Conservation (phyloP, 2,797 vertebrate species). For the Betta splendens region DNA sequence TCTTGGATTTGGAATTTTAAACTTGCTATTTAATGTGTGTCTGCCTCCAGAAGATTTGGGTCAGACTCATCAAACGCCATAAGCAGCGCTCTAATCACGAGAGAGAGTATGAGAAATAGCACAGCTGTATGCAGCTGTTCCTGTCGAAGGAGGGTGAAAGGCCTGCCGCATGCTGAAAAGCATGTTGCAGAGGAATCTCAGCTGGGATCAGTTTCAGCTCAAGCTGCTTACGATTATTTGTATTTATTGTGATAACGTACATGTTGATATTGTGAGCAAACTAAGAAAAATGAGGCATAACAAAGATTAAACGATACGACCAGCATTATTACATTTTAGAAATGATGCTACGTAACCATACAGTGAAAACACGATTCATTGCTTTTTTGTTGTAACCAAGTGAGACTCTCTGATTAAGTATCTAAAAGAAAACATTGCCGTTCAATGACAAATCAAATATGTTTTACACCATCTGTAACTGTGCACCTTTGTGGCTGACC, state of each 20-base stretch:
- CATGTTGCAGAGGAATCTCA: constrained; percentile 53
- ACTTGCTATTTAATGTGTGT: constrained; percentile 60
- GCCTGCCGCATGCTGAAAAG: constrained; percentile 54
- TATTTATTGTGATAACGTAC: constrained; percentile 34
- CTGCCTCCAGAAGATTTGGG: constrained; percentile 73
- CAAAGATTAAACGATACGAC: constrained; percentile 3
- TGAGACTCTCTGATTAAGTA: constrained; percentile 16
- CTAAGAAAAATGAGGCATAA: constrained; percentile 10
- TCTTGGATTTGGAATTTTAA: constrained; percentile 71
- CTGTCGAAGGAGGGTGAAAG: constrained; percentile 53
- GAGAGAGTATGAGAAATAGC: constrained; percentile 59
- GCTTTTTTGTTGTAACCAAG: constrained; percentile 13
- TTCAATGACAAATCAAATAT: constrained; percentile 70
- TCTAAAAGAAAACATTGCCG: constrained; percentile 30
- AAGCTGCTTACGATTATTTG: constrained; percentile 48
- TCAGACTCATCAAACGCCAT: constrained; percentile 79
- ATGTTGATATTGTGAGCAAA: constrained; percentile 37
- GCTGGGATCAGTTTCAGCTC: constrained; percentile 56
- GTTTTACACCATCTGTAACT: constrained; percentile 73
- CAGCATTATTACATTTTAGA: background rate
- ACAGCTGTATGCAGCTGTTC: constrained; percentile 66
- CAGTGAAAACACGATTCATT: background rate
- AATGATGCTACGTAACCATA: background rate
- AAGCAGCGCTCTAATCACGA: constrained; percentile 72
- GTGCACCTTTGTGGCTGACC: constrained; percentile 72